These are phyloP conservation scores for Phragmatobia fuliginosa DNA, from an alignment of 2,888 invertebrate species.

Conservation along the genomic window DNA sequence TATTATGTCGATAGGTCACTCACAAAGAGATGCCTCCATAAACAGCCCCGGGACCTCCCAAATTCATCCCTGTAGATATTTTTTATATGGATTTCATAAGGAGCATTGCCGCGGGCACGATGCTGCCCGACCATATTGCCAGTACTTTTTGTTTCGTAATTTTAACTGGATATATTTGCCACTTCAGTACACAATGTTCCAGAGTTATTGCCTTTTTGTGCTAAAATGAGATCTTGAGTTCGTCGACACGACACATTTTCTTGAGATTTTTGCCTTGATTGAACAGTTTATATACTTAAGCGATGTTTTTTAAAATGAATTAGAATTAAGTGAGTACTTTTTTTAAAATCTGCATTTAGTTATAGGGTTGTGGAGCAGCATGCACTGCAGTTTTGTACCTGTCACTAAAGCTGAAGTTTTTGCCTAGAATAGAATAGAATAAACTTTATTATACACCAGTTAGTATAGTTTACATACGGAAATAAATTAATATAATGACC, in stretches of 20 bases:
- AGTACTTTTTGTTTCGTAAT: conserved; percentile 53
- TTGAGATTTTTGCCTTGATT: conserved; percentile 9
- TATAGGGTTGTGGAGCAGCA: too few species aligned
- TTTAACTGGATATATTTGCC: conserved; percentile 53
- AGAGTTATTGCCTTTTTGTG: conserved; percentile 44
- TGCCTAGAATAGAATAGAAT: too few species aligned
- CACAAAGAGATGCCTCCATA: conserved; percentile 11
- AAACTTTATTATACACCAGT: too few species aligned
- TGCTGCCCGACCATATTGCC: conserved; percentile 40
- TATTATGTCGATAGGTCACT: conserved; percentile 13
- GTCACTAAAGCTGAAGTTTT: too few species aligned
- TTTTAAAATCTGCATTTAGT: too few species aligned
- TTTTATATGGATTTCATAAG: conserved; percentile 54
- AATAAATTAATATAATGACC: too few species aligned
- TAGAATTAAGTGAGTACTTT: not conserved
- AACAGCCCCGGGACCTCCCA: conserved; percentile 15
- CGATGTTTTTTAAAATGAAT: not conserved
- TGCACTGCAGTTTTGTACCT: too few species aligned
- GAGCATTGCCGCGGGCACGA: conserved; percentile 37
- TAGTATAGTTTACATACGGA: too few species aligned
- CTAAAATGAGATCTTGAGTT: conserved; percentile 36
- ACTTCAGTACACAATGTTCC: conserved; percentile 41
- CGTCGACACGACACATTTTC: conserved; percentile 29
- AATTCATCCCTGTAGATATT: conserved; percentile 40
- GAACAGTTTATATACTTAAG: not conserved